Conservation (phyloP, 2,113 vertebrate genomes). For the Pithys albifrons region DNA sequence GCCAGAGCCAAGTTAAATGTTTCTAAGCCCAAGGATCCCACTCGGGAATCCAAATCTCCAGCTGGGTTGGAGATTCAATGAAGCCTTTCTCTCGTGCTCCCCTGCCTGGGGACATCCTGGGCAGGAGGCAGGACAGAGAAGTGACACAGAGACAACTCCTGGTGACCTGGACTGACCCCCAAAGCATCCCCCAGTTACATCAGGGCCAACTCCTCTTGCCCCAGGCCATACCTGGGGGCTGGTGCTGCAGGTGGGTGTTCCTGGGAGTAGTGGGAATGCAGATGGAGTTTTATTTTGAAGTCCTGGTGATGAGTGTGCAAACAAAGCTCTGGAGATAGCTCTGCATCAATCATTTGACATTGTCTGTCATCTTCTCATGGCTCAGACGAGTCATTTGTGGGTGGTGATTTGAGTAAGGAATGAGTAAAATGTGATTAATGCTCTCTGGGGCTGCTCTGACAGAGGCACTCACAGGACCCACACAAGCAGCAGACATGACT, state of each 20-base stretch:
- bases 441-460: background rate
- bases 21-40: background rate
- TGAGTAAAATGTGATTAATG: background rate
- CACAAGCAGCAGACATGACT: background rate
- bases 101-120: background rate
- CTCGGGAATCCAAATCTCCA: background rate
- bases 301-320: background rate
- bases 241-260: background rate
- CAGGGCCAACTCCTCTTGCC: background rate
- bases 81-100: background rate
- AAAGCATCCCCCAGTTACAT: background rate
- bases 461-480: background rate
- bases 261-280: background rate
- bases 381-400: background rate
- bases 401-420: background rate
- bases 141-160: background rate
- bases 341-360: too few species aligned
- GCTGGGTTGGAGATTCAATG: background rate
- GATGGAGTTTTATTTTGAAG: accelerated
- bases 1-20: background rate
- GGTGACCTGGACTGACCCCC: background rate
- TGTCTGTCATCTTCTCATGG: background rate
- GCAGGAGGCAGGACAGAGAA: background rate
- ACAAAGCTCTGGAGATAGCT: background rate
- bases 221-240: background rate